Percentiles rank a stretch among this genome's conserved stretches.
Conservation (phyloP, 2,888 invertebrate genomes). For the Nysson spinosus region DNA sequence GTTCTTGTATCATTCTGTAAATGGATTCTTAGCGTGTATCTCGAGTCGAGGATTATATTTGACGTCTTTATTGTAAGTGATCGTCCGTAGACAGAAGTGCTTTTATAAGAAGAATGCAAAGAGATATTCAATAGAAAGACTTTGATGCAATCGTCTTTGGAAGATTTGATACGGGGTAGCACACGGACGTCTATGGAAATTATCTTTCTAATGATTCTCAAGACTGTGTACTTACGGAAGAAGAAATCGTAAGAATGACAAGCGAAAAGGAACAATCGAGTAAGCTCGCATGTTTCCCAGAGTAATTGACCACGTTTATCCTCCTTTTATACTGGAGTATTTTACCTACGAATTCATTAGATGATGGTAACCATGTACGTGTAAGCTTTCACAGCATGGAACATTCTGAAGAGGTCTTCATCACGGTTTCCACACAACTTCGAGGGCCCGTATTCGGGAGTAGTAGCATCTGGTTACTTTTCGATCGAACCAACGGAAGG, state of each 20-base stretch:
- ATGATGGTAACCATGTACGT: too few species aligned
- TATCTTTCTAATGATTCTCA: slow-evolving; percentile 44
- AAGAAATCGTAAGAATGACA: too few species aligned
- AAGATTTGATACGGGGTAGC: neutral
- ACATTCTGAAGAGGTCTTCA: slow-evolving; percentile 20
- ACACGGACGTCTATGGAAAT: slow-evolving; percentile 1
- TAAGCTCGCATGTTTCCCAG: too few species aligned
- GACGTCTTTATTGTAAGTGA: too few species aligned
- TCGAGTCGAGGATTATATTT: too few species aligned
- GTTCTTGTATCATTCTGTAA: neutral
- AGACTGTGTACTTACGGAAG: slow-evolving; percentile 51
- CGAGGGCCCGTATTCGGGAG: slow-evolving; percentile 10
- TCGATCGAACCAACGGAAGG: slow-evolving; percentile 16
- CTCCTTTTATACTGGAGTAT: too few species aligned
- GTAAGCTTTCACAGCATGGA: too few species aligned
- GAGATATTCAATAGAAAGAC: neutral
- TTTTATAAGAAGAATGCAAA: too few species aligned
- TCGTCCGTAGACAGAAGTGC: too few species aligned
- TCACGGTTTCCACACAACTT: slow-evolving; percentile 7
- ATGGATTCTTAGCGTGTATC: too few species aligned
- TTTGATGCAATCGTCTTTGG: neutral
- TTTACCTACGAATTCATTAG: slow-evolving; percentile 35
- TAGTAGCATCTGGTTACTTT: slow-evolving; percentile 28
- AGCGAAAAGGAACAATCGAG: too few species aligned
- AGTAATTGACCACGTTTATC: too few species aligned